Percentiles rank a stretch among this genome's conserved stretches.
These are phyloP conservation scores for Hydraecia micacea DNA, from an alignment of 2,888 invertebrate genomes.

Conservation along the genomic window DNA sequence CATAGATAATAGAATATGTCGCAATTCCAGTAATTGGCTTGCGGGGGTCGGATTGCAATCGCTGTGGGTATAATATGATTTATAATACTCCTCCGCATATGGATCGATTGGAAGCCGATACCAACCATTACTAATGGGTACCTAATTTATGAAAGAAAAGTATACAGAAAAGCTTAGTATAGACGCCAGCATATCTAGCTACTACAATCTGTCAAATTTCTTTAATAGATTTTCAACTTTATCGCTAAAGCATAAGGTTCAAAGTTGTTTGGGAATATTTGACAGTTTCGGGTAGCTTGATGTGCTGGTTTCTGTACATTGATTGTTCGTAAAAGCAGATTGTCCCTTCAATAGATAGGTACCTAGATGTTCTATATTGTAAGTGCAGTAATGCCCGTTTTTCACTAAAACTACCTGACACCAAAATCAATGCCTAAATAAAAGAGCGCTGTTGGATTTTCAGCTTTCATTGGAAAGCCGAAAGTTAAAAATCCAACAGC, in stretches of 20 bases:
- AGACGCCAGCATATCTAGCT: too few species aligned
- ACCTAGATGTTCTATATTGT: too few species aligned
- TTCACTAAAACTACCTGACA: not conserved
- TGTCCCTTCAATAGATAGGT: not conserved
- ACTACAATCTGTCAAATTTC: too few species aligned
- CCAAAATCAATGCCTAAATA: not conserved
- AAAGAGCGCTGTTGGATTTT: not conserved
- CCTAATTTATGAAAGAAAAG: not conserved
- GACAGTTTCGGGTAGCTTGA: too few species aligned
- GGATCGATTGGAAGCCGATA: constrained; percentile 7
- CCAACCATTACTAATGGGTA: not conserved
- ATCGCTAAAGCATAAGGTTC: too few species aligned
- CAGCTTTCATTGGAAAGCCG: not conserved
- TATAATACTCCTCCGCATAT: constrained; percentile 11
- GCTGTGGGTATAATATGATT: constrained; percentile 20
- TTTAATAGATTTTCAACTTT: too few species aligned
- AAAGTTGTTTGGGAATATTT: too few species aligned
- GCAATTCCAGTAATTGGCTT: constrained; percentile 18
- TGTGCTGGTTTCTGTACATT: too few species aligned
- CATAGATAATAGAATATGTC: constrained; percentile 5
- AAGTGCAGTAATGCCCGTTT: not conserved
- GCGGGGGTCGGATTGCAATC: constrained; percentile 21
- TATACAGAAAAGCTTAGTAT: not conserved
- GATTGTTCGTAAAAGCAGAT: not conserved
- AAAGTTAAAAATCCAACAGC: not conserved